phyloP scores from a whole-genome alignment of 2,888 invertebrate genomes.

The Tinea pellionella region DNA sequence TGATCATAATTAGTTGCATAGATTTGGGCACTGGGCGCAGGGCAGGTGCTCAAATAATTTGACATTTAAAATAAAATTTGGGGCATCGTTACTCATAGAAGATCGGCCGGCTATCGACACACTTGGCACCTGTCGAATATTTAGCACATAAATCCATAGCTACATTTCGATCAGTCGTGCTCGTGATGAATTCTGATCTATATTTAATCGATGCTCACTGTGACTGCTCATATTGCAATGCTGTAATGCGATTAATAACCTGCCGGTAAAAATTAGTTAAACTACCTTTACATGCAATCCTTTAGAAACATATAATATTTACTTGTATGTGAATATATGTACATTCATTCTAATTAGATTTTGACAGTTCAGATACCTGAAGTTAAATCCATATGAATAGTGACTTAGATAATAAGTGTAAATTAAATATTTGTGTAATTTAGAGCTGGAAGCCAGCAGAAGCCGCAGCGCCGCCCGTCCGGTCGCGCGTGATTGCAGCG shows the following conservation, averaged over 20 bases:
- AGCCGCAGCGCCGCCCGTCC: constrained; percentile 19
- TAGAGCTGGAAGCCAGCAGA: background rate
- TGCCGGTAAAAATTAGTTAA: background rate
- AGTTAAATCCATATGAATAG: background rate
- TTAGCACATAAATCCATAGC: constrained; percentile 68
- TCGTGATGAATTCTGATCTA: constrained; percentile 63
- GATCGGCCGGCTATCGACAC: constrained; percentile 65
- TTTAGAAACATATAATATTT: no score
- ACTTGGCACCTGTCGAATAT: constrained; percentile 71
- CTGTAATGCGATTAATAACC: background rate
- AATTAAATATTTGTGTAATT: background rate
- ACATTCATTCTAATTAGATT: no score
- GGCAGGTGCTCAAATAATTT: constrained; percentile 64
- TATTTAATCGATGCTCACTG: constrained; percentile 55
- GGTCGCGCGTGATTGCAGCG: constrained; percentile 55
- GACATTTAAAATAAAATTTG: constrained; percentile 68
- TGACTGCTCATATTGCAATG: constrained; percentile 3
- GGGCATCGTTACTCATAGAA: constrained; percentile 67
- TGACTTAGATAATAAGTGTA: background rate
- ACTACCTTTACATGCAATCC: no score
- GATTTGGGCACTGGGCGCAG: constrained; percentile 21
- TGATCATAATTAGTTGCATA: background rate
- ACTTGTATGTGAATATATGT: no score
- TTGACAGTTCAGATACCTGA: no score
- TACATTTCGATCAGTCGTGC: constrained; percentile 28